Evolutionary conservation across 2,888 invertebrate genomes (phyloP), one percentile per base, ranked within the genome.

Genomic region (Drosophila kambysellisi): DNA sequence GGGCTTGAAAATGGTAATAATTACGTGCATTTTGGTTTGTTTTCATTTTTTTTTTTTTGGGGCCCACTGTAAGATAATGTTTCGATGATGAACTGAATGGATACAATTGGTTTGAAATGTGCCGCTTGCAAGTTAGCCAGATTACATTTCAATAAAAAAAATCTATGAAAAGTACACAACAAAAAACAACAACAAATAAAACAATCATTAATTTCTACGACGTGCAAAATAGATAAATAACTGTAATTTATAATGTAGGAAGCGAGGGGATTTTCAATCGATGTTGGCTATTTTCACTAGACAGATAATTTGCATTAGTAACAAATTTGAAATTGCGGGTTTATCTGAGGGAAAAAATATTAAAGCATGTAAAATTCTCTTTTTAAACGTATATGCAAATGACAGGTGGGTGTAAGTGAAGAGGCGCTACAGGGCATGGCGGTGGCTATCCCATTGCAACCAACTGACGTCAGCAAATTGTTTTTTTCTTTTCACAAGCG

Each of bases 391-490:
- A 17, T 37, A 74, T 83, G 73, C 74, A 80, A 82, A 72, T 70
- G 62, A 56, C 68, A 80, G 77, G 73, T 72, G 63, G 43, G 35
- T 37, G 58, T 54, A 53, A 41, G 46, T 15, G 58, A 29, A 6
- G 30, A n/a, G 65, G 59, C 37, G 64, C 39, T 15, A 9, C 20
- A 17, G 33, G 74, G 63, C 48, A 62, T 59, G 51, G 35, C 51
- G 33, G 57, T 43, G 57, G 62, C 53, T 69, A 58, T 71, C 66
- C 53, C 67, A 71, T 52, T 32, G 64, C 52, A 69, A 50, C 33
- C 30, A 33, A 32, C 39, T 83, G 74, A 81, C 81, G 81, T 83
- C 74, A 78, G 57, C 17, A 32, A 48, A 69, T 54, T 69, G 43
- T 4, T 46, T 46, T 33, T 50, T 53, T 15, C 54, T 66, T 70